These are phyloP conservation scores for Drosophila recens DNA, from an alignment of 2,888 invertebrate species.

Conservation along the genomic window DNA sequence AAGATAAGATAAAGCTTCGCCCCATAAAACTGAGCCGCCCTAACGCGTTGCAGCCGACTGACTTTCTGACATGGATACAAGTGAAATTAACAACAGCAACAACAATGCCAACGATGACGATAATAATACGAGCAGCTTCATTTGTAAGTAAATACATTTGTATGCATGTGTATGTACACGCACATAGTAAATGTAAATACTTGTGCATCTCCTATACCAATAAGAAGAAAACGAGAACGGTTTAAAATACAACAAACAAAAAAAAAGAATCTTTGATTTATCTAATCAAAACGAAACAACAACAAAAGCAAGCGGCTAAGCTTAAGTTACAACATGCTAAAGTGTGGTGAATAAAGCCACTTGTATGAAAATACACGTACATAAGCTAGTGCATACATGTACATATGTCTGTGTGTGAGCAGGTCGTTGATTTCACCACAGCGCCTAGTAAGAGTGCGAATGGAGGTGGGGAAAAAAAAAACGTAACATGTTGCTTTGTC, in stretches of 20 bases:
- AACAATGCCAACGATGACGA: conserved; percentile 7
- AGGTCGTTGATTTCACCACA: conserved; percentile 47
- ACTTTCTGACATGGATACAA: conserved; percentile 59
- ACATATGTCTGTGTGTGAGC: conserved; percentile 6
- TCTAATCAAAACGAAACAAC: conserved; percentile 57
- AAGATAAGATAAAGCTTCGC: conserved; percentile 49
- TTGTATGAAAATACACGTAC: conserved; percentile 6
- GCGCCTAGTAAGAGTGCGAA: conserved; percentile 33
- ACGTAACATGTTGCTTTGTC: conserved; percentile 37
- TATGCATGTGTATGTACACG: conserved; percentile 3
- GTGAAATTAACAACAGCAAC: conserved; percentile 52
- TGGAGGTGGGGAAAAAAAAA: conserved; percentile 16
- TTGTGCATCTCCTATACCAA: conserved; percentile 29
- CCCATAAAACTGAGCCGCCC: conserved; percentile 49
- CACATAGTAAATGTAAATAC: conserved; percentile 54
- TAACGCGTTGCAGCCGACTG: conserved; percentile 27
- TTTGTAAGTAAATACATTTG: conserved; percentile 9
- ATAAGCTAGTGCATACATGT: not conserved
- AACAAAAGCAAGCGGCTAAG: conserved; percentile 37
- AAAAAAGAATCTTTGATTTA: conserved; percentile 57
- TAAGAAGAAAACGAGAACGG: conserved; percentile 35
- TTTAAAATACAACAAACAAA: conserved; percentile 19
- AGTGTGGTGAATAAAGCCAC: conserved; percentile 46
- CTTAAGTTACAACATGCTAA: conserved; percentile 59
- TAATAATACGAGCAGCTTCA: conserved; percentile 32